These are phyloP conservation scores for Clistopyga incitator DNA, from an alignment of 2,888 invertebrate species.

Conservation along the genomic window DNA sequence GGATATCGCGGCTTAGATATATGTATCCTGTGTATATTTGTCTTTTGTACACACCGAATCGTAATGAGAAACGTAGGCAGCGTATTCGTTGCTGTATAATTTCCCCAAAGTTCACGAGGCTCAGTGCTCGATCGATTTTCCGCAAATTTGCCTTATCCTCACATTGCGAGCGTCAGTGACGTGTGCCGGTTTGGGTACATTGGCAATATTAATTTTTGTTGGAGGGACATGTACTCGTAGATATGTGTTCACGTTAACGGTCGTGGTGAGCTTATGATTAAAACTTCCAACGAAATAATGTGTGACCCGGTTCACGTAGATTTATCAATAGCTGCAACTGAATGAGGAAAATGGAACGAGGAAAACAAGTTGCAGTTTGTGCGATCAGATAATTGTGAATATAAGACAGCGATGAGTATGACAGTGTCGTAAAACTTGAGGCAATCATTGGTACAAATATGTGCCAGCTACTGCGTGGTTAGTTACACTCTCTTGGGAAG, in stretches of 20 bases:
- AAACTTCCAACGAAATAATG: slow-evolving; percentile 44
- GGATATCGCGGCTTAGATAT: background rate
- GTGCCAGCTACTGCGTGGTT: background rate
- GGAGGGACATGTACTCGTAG: slow-evolving; percentile 9
- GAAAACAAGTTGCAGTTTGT: background rate
- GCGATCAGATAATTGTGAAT: slow-evolving; percentile 18
- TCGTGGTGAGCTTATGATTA: slow-evolving; percentile 57
- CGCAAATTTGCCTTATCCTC: slow-evolving; percentile 53
- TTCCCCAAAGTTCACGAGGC: slow-evolving; percentile 53
- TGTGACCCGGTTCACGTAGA: slow-evolving; percentile 37
- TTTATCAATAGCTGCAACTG: slow-evolving; percentile 24
- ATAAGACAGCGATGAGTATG: background rate
- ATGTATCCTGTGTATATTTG: background rate
- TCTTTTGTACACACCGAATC: slow-evolving; percentile 32
- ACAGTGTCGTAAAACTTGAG: slow-evolving; percentile 15
- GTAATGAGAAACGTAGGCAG: slow-evolving; percentile 29
- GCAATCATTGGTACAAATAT: slow-evolving; percentile 1
- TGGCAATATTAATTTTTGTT: slow-evolving; percentile 39
- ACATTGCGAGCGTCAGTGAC: slow-evolving; percentile 47
- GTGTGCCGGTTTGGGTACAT: slow-evolving; percentile 36
- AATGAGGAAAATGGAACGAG: slow-evolving; percentile 1
- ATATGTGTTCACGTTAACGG: slow-evolving; percentile 38
- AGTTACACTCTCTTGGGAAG: background rate
- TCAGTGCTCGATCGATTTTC: slow-evolving; percentile 52
- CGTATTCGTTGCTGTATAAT: slow-evolving; percentile 35